Evolutionary conservation across 2,888 invertebrate genomes (phyloP), one percentile per base, ranked within the genome.

Genomic region (Nipponacmea schrenckii): DNA sequence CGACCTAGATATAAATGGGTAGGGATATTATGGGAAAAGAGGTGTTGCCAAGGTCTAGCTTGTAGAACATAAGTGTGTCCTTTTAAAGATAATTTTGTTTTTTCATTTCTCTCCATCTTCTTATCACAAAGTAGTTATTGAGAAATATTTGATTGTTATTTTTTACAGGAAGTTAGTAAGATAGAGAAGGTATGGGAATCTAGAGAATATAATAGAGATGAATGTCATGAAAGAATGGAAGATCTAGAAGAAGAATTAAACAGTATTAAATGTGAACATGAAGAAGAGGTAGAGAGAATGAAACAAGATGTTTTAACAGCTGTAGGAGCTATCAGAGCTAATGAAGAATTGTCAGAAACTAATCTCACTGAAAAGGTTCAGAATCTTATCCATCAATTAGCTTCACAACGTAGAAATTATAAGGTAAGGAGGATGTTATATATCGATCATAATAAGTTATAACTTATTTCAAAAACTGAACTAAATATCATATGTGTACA

Each of bases 291-390:
- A 48, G 89, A 88, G 68, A 82, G 85, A 65, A 81, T 83, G 26
- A 80, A 84, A 70, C 85, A 89, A 69, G 88, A 89, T 69, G 88
- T 90, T 45, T 83, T 90, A 77, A 92, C 91, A 44, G 85, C 85
- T 15, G 84, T 86, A 10, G 82, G 83, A 76, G 85, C 86, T 39
- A 85, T 86, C 71, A 78, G 79, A 67, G 85, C 84, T 26, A 84
- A 82, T 67, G 86, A 85, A 67, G 83, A 83, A 48, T 79, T 82
- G 64, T 79, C 81, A 8, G 85, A 83, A 73, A 78, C 75, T 4
- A 79, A 81, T 48, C 79, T 78, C 64, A 74, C 76, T 10, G 78
- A 82, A 62, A 82, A 83, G 64, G 74, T 81, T 70, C 76, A 80
- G 46, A 73, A 69, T 50, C 80, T 85, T 39, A 81, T 79, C 48